Percentiles rank a stretch among this genome's conserved stretches.
phyloP scores from a whole-genome alignment of 1,140 invertebrate species.

The Eumeta japonica region DNA sequence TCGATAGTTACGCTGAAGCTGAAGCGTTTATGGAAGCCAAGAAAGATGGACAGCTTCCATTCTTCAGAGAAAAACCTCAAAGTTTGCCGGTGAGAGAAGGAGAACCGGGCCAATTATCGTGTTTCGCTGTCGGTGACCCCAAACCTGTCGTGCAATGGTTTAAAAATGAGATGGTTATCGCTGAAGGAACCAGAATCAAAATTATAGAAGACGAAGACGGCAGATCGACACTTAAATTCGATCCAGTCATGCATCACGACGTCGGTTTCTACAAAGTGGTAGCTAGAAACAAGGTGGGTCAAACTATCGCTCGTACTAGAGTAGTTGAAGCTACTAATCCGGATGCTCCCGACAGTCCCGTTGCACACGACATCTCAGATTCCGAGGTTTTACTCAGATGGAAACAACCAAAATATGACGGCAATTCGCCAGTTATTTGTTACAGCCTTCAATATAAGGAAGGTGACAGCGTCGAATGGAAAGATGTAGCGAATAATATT shows the following conservation, averaged over 20 bases:
- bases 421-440: conserved; percentile 79
- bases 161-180: conserved; percentile 84
- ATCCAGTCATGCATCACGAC: conserved; percentile 75
- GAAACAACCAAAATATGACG: conserved; percentile 83
- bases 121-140: conserved; percentile 86
- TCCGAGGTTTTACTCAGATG: conserved; percentile 84
- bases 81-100: conserved; percentile 73
- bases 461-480: conserved; percentile 80
- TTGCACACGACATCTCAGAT: conserved; percentile 78
- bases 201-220: conserved; percentile 75
- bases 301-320: conserved; percentile 72
- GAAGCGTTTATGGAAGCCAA: conserved; percentile 80
- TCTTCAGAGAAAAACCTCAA: conserved; percentile 81
- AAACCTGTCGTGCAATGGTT: conserved; percentile 94
- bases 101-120: conserved; percentile 74
- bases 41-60: conserved; percentile 74
- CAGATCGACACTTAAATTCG: conserved; percentile 73
- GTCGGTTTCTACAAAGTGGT: conserved; percentile 94
- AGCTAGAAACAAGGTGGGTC: conserved; percentile 82
- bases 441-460: conserved; percentile 82
- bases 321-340: conserved; percentile 75
- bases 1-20: conserved; percentile 80
- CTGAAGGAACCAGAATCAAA: conserved; percentile 75
- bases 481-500: conserved; percentile 81
- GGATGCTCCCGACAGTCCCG: conserved; percentile 82